Conservation (phyloP, 2,888 invertebrate species). For the Baronia brevicornis region DNA sequence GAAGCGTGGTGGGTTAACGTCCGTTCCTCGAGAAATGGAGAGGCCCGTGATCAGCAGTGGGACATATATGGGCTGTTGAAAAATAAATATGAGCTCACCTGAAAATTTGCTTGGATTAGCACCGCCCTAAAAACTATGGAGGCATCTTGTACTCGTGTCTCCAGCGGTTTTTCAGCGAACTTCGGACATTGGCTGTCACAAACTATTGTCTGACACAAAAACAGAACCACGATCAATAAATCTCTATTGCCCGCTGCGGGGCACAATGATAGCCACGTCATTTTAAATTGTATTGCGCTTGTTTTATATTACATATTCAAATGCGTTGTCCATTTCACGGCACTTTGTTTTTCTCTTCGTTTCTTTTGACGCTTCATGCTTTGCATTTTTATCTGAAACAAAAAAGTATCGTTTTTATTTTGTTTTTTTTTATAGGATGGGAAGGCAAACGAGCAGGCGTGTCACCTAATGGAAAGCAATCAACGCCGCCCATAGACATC, state of each 20-base stretch:
- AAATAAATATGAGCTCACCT: constrained; percentile 42
- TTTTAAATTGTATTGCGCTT: constrained; percentile 34
- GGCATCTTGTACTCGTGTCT: constrained; percentile 70
- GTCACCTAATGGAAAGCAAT: too few relatives aligned
- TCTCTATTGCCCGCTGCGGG: constrained; percentile 46
- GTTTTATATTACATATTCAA: constrained; percentile 46
- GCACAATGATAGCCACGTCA: constrained; percentile 34
- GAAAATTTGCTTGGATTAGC: constrained; percentile 58
- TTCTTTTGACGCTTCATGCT: constrained; percentile 57
- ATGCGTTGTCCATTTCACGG: constrained; percentile 45
- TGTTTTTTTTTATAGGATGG: too few relatives aligned
- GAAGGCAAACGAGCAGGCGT: too few relatives aligned
- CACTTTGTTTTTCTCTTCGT: constrained; percentile 46
- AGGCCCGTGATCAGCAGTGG: too few relatives aligned
- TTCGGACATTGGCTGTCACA: constrained; percentile 71
- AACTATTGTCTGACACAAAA: constrained; percentile 64
- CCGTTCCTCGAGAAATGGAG: too few relatives aligned
- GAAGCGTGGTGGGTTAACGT: too few relatives aligned
- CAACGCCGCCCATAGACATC: too few relatives aligned
- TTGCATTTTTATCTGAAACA: constrained; percentile 67
- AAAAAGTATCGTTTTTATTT: constrained; percentile 19
- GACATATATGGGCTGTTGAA: neutral
- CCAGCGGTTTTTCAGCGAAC: constrained; percentile 67
- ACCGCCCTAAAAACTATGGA: constrained; percentile 73
- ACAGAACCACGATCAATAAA: constrained; percentile 52